Evolutionary conservation across 2,888 invertebrate species (phyloP).

Genomic region (Ceratothoa steindachneri): DNA sequence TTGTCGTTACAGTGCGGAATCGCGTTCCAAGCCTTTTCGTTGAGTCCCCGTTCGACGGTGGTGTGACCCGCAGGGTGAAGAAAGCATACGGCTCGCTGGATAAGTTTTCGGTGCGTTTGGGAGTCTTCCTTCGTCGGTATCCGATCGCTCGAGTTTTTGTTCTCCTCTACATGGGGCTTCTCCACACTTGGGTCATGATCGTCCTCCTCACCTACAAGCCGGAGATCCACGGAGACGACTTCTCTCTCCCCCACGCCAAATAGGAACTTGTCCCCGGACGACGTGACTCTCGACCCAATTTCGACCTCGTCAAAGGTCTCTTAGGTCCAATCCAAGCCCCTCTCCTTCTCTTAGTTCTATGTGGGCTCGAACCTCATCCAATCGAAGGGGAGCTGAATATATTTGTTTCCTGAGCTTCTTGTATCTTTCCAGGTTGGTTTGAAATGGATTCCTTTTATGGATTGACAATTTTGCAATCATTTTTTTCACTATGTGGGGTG

Average conservation of each 20-base stretch:
- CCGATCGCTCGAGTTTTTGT: slow-evolving; percentile 76
- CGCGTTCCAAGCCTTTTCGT: slow-evolving; percentile 67
- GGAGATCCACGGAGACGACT: slow-evolving; percentile 42
- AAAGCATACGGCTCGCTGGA: slow-evolving; percentile 72
- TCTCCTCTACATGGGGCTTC: slow-evolving; percentile 73
- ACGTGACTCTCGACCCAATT: no score
- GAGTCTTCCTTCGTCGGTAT: slow-evolving; percentile 73
- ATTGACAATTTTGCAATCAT: no score
- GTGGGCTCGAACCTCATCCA: no score
- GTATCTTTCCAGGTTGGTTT: no score
- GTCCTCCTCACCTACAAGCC: slow-evolving; percentile 68
- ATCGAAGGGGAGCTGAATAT: no score
- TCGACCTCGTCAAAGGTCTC: no score
- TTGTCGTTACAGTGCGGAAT: slow-evolving; percentile 62
- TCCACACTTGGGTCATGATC: slow-evolving; percentile 78
- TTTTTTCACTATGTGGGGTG: no score
- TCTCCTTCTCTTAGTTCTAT: no score
- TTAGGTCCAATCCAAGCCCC: no score
- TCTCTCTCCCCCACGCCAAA: not conserved
- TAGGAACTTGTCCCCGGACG: not conserved
- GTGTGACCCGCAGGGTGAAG: slow-evolving; percentile 70
- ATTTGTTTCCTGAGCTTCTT: no score
- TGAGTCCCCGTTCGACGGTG: slow-evolving; percentile 71
- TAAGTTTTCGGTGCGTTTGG: slow-evolving; percentile 71
- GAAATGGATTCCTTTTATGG: no score